Conservation (phyloP, 2,888 invertebrate genomes). For the Theretra japonica region DNA sequence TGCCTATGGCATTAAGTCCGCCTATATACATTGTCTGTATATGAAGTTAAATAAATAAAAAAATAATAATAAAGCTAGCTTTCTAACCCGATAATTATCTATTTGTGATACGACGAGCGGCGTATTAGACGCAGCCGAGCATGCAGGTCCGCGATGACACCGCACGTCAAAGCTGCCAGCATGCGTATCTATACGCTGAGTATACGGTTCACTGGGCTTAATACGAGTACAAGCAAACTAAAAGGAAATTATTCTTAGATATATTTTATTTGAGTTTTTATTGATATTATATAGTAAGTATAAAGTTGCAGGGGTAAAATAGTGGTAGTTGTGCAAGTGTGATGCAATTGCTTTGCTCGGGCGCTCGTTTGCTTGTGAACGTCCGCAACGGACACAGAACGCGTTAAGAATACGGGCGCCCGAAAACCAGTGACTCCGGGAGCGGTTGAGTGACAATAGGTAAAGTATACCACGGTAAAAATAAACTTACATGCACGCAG, state of each 20-base stretch:
- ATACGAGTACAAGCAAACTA: constrained; percentile 1
- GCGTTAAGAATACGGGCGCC: no score
- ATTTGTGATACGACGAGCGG: constrained; percentile 4
- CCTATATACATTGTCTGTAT: no score
- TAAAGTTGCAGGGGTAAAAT: not conserved
- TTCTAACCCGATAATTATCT: constrained; percentile 18
- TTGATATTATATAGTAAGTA: not conserved
- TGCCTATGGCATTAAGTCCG: no score
- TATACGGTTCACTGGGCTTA: constrained; percentile 12
- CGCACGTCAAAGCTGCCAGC: constrained; percentile 15
- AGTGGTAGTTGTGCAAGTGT: no score
- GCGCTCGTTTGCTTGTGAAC: no score
- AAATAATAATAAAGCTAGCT: no score
- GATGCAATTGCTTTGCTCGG: no score
- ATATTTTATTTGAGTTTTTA: not conserved
- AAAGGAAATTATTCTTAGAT: not conserved
- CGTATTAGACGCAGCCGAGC: constrained; percentile 1
- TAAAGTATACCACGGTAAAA: not conserved
- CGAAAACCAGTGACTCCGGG: no score
- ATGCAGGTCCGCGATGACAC: constrained; percentile 9
- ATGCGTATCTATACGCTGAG: not conserved
- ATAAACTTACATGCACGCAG: not conserved
- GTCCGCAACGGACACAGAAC: no score
- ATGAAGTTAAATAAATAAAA: no score
- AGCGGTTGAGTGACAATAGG: no score